Evolutionary conservation across 2,888 invertebrate genomes (phyloP), one percentile per base, ranked within the genome.

Genomic region (Scaeva pyrastri): DNA sequence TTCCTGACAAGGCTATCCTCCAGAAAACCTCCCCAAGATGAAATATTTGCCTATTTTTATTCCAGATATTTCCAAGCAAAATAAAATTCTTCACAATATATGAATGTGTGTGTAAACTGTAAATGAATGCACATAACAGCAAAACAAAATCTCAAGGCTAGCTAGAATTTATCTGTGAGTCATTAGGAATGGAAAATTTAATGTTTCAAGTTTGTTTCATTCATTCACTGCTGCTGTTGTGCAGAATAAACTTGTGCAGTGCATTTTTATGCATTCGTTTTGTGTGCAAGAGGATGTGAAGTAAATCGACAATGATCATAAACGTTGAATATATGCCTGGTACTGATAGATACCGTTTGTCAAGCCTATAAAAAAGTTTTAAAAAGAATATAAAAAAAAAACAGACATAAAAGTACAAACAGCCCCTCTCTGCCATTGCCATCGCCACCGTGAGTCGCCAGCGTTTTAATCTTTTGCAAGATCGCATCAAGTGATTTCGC

Each of bases 131-230:
- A 64, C 26, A 64, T 16, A 64, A 52, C 21, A 62, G 52, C 26
- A 60, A 66, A 56, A 52, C n/a, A 52, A 84, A 80, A 21, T 62
- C 68, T n/a, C 85, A 85, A 85, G 85, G 85, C 76, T 81, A 85
- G 68, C 76, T 70, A 68, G 81, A 76, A 76, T 72, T 43, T 85
- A 77, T 70, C 81, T 45, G 62, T 85, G 85, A 81, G 76, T 85
- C 85, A 85, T 81, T 85, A 85, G 85, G 85, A 81, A 70, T 81
- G 81, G 85, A 77, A 85, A 81, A 77, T 70, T 81, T 73, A 68
- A 73, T 76, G 76, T 68, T 56, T 76, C 72, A 36, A 76, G 52
- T 81, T 45, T 48, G 39, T 60, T 60, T 31, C 75, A 80, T 75
- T 41, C 12, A 60, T 60, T 41, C n/a, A n/a, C 2, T 64, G 74